Evolutionary conservation across 2,888 invertebrate genomes (phyloP).

Genomic region (Melipona bicolor): DNA sequence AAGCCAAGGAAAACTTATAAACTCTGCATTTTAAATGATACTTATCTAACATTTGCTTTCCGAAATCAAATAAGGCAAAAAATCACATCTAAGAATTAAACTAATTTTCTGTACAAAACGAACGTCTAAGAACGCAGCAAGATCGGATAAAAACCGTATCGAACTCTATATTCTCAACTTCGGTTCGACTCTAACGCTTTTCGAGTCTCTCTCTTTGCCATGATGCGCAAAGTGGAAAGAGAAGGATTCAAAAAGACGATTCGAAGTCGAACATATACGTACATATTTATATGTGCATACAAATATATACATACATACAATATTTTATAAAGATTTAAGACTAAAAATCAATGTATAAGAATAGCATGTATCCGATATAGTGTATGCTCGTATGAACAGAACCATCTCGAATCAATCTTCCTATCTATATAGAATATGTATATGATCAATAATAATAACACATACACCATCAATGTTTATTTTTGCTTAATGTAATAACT

Average conservation of each 20-base stretch:
- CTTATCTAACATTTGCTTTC: too few species aligned
- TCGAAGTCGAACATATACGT: constrained; percentile 30
- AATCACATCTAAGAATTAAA: too few species aligned
- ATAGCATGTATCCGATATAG: constrained; percentile 50
- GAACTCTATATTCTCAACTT: too few species aligned
- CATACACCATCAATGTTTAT: neutral
- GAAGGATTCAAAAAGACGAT: neutral
- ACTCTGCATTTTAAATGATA: too few species aligned
- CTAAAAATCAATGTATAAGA: constrained; percentile 61
- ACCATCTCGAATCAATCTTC: constrained; percentile 28
- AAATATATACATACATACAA: constrained; percentile 39
- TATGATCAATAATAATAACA: constrained; percentile 26
- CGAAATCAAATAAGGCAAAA: too few species aligned
- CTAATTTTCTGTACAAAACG: too few species aligned
- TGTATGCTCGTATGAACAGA: constrained; percentile 53
- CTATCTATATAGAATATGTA: constrained; percentile 14
- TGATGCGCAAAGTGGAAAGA: too few species aligned
- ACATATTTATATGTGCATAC: constrained; percentile 9
- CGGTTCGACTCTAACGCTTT: too few species aligned
- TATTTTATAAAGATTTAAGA: constrained; percentile 54
- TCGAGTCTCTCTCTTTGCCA: too few species aligned
- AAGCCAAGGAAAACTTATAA: too few species aligned
- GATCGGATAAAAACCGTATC: too few species aligned
- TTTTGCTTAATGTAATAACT: neutral
- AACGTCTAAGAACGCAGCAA: too few species aligned